Conservation (phyloP, 2,888 invertebrate genomes). For the Podotricha telesiphe region DNA sequence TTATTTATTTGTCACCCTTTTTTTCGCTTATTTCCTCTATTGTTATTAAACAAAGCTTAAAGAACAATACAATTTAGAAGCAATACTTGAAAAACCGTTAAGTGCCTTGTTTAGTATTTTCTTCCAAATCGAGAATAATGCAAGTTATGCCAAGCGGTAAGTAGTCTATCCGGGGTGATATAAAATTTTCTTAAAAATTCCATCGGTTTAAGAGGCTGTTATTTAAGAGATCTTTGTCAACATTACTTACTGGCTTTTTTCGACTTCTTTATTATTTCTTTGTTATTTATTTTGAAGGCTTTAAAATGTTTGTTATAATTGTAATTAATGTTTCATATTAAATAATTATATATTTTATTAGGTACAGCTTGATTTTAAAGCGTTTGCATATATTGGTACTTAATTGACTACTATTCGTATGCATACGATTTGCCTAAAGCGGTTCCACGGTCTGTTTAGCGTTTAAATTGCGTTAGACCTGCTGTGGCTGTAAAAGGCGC, state of each 20-base stretch:
- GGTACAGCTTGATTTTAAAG: background rate
- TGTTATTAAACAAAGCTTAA: background rate
- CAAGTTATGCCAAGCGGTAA: constrained; percentile 26
- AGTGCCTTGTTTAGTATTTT: constrained; percentile 28
- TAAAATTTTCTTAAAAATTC: constrained; percentile 27
- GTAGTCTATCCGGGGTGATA: constrained; percentile 6
- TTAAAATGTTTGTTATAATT: background rate
- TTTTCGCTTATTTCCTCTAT: background rate
- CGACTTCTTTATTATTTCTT: background rate
- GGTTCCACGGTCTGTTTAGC: constrained; percentile 3
- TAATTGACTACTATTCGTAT: background rate
- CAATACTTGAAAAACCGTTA: constrained; percentile 1
- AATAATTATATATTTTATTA: too few relatives aligned
- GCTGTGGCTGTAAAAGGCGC: background rate
- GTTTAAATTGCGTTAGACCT: constrained; percentile 1
- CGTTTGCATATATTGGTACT: background rate
- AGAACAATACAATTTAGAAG: background rate
- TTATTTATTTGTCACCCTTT: background rate
- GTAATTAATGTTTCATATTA: too few relatives aligned
- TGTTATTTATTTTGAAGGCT: background rate
- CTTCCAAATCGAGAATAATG: constrained; percentile 25
- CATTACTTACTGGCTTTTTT: constrained; percentile 17
- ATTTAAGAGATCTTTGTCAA: constrained; percentile 24
- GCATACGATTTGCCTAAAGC: background rate
- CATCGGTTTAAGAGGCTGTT: constrained; percentile 4